These are phyloP conservation scores for Hermetia illucens DNA, from an alignment of 1,140 invertebrate genomes.

Conservation along the genomic window DNA sequence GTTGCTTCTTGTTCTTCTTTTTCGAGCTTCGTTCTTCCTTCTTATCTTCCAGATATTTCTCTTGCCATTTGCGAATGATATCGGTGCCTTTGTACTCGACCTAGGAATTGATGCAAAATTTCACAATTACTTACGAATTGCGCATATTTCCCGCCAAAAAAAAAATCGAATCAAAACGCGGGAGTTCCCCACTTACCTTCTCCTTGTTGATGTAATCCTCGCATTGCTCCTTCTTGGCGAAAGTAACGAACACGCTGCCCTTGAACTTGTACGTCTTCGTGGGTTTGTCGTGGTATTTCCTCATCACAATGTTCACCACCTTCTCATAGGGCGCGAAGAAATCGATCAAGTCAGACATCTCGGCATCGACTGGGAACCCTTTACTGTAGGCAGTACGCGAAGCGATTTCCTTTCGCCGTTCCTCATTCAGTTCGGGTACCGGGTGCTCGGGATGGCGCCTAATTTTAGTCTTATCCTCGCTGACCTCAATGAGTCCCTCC, in stretches of 20 bases:
- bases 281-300: constrained; percentile 49
- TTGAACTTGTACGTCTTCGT: constrained; percentile 59
- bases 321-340: constrained; percentile 58
- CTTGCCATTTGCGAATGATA: constrained; percentile 55
- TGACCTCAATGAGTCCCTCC: constrained; percentile 60
- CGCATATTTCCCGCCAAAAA: neutral
- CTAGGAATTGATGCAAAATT: too few relatives aligned
- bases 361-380: constrained; percentile 63
- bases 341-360: constrained; percentile 55
- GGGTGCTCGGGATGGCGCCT: constrained; percentile 61
- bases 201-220: constrained; percentile 38
- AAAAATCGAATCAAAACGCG: neutral
- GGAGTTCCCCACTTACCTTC: constrained; percentile 9
- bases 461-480: constrained; percentile 69
- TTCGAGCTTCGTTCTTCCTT: constrained; percentile 47
- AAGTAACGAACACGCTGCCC: constrained; percentile 80
- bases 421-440: constrained; percentile 72
- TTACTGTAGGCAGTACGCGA: constrained; percentile 74
- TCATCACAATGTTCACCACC: constrained; percentile 63
- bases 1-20: constrained; percentile 34
- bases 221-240: constrained; percentile 57
- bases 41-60: constrained; percentile 55
- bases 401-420: constrained; percentile 61
- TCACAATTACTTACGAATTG: neutral
- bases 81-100: constrained; percentile 59